phyloP scores from a whole-genome alignment of 2,797 vertebrate species.

The Rhabdophis nuchalis region DNA sequence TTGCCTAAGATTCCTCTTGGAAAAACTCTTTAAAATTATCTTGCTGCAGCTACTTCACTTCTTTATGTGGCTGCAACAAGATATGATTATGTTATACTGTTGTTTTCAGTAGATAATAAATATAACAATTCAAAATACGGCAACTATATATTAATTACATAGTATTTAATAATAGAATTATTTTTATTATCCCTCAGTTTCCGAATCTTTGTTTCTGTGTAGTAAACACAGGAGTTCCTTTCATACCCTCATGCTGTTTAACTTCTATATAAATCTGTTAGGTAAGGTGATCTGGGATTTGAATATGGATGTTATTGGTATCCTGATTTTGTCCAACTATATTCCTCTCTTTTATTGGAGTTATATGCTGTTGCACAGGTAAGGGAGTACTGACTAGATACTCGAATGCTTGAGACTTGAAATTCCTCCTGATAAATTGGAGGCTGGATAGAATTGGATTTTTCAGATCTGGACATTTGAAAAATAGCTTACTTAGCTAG shows the following conservation, averaged over 20 bases:
- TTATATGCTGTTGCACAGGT: neutral
- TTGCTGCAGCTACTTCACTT: neutral
- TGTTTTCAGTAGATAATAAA: neutral
- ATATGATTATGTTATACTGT: neutral
- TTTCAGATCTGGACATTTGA: neutral
- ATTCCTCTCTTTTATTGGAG: neutral
- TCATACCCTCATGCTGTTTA: neutral
- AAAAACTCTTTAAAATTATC: neutral
- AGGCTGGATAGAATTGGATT: neutral
- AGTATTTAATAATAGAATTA: neutral
- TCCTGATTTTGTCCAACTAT: neutral
- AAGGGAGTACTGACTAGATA: neutral
- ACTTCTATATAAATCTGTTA: neutral
- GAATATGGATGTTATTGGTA: neutral
- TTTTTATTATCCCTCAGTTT: neutral
- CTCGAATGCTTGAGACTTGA: neutral
- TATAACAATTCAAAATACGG: neutral
- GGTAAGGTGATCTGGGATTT: neutral
- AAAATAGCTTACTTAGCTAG: neutral
- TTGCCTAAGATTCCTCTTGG: neutral
- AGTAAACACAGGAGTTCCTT: neutral
- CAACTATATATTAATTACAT: neutral
- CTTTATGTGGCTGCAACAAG: neutral
- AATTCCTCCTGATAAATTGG: neutral
- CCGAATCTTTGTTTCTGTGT: neutral